Evolutionary conservation across 1,140 invertebrate genomes (phyloP), one percentile per base, ranked within the genome.

Genomic region (Tetranychus urticae): DNA sequence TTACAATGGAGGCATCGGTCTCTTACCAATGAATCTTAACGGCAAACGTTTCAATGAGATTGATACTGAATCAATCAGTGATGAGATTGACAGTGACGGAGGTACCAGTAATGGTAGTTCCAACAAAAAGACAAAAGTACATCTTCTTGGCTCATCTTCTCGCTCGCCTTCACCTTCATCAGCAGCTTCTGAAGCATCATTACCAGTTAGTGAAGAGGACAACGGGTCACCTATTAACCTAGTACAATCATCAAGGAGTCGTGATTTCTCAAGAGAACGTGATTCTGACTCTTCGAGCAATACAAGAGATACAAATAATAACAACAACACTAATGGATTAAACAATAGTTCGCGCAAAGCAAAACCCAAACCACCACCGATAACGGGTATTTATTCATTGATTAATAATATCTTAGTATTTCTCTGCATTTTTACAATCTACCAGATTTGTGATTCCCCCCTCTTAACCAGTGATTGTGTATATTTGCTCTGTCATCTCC

Each of bases 341-440:
- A 50, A n/a, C 14, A 37, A 61, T 8, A 46, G 50, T 3, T 52
- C 62, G 10, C n/a, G 57, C 3, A 65, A 66, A 61, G 62, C 61
- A 34, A 69, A 69, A 54, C 65, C 62, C 10, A 69, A 69, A 42
- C 68, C 68, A 37, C 67, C 68, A 12, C 68, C 68, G 52, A 68
- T 69, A 39, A 62, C 57, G 34, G 62, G 56, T 42, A 52, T 52
- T 52, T 52, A 52, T 52, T n/a, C 8, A 52, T n/a, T 52, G 8
- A 13, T 23, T 31, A 31, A 8, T 31, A 1, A n/a, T 23, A 52
- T 52, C 31, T 23, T 52, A n/a, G n/a, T 33, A 2, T 31, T 52
- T 52, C n/a, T 52, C 23, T 23, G 23, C 23, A 23, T 31, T 2
- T 33, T 2, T 6, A 12, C 50, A 52, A 52, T 52, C 8, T 52